These are phyloP conservation scores for Acrossocheilus fasciatus DNA, from an alignment of 2,797 vertebrate species.

Conservation along the genomic window DNA sequence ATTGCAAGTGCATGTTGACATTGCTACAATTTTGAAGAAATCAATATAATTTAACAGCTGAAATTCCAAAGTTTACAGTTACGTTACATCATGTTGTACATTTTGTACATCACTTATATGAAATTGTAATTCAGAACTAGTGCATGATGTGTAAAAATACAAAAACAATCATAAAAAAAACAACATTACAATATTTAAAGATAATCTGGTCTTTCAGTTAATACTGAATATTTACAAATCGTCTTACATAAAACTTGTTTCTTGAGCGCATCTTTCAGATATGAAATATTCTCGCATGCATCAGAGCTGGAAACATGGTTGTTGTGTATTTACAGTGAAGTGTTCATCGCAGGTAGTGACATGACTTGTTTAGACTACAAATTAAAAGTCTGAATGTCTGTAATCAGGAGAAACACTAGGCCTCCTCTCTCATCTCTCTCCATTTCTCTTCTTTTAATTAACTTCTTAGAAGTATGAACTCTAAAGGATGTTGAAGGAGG, in stretches of 20 bases:
- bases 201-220: not conserved
- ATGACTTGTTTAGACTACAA: not conserved
- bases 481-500: constrained; percentile 1
- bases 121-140: not conserved
- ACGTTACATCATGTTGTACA: not conserved
- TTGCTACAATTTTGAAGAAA: not conserved
- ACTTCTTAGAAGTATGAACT: constrained; percentile 4
- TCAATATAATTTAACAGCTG: not conserved
- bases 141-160: not conserved
- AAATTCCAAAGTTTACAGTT: not conserved
- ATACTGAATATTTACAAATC: not conserved
- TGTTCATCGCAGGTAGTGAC: constrained; percentile 23
- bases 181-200: not conserved
- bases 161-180: constrained; percentile 3
- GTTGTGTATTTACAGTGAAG: not conserved
- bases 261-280: not conserved
- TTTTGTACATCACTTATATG: not conserved
- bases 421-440: constrained; percentile 3
- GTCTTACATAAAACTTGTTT: not conserved
- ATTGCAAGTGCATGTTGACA: not conserved
- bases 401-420: constrained; percentile 31
- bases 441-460: constrained; percentile 32
- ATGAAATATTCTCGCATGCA: not conserved
- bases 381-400: constrained; percentile 26
- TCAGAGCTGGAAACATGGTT: not conserved